Conservation (phyloP, 2,113 vertebrate species). For the Piliocolobus tephrosceles region DNA sequence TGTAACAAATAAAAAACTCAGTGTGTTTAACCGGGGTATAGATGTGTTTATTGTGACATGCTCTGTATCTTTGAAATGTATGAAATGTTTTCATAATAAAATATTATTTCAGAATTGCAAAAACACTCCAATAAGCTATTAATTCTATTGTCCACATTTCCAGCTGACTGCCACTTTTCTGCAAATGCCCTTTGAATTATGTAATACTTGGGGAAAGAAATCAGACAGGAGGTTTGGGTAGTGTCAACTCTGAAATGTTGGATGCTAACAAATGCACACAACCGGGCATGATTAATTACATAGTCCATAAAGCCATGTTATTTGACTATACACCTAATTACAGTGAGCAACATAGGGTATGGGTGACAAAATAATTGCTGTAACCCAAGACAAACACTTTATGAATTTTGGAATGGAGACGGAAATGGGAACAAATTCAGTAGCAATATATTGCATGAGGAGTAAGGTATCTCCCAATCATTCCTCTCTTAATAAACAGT, state of each 20-base stretch:
- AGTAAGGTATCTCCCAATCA: neutral
- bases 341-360: slow-evolving; percentile 47
- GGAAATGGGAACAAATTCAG: slow-evolving; percentile 27
- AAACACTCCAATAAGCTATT: neutral
- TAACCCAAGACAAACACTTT: slow-evolving; percentile 57
- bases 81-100: slow-evolving; percentile 15
- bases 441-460: neutral
- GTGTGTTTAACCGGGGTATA: neutral
- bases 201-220: slow-evolving; percentile 31
- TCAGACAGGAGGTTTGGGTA: slow-evolving; percentile 45
- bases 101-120: slow-evolving; percentile 6
- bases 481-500: neutral
- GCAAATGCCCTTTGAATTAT: slow-evolving; percentile 49
- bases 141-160: slow-evolving; percentile 24
- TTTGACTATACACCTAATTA: slow-evolving; percentile 69
- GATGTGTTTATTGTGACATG: neutral
- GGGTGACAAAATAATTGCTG: slow-evolving; percentile 70
- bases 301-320: slow-evolving; percentile 61
- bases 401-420: slow-evolving; percentile 60
- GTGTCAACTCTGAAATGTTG: slow-evolving; percentile 35
- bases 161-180: slow-evolving; percentile 17
- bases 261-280: slow-evolving; percentile 35
- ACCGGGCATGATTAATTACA: slow-evolving; percentile 58
- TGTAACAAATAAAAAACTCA: neutral
- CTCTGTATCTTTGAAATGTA: neutral